Evolutionary conservation across 1,140 invertebrate species (phyloP).

Genomic region (Bombus picipes): DNA sequence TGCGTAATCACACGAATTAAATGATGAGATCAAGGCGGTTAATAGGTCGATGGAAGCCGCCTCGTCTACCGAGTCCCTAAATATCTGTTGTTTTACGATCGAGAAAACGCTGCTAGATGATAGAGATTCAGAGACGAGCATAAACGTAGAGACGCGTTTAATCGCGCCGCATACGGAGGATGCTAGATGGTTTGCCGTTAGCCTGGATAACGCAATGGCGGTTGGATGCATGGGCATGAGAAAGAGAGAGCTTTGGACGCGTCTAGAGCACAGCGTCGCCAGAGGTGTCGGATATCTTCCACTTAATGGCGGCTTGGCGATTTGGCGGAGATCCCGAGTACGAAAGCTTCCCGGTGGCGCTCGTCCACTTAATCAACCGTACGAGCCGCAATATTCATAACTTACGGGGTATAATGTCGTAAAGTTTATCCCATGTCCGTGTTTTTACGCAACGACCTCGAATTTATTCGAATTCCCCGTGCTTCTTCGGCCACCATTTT

Average conservation of each 20-base stretch:
- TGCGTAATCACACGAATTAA: too few species aligned
- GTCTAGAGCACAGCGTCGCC: neutral
- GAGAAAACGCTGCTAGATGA: too few species aligned
- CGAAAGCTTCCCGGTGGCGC: neutral
- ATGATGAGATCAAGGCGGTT: rapidly evolving
- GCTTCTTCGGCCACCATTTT: slow-evolving; percentile 15
- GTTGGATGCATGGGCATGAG: neutral
- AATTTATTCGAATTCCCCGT: slow-evolving; percentile 51
- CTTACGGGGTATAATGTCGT: slow-evolving; percentile 54
- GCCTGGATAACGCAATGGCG: neutral
- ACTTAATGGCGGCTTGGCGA: slow-evolving; percentile 40
- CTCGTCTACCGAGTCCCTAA: neutral
- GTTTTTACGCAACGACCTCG: slow-evolving; percentile 32
- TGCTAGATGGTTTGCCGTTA: neutral
- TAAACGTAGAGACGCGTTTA: neutral
- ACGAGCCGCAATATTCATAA: slow-evolving; percentile 57
- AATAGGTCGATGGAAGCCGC: too few species aligned
- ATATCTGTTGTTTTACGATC: neutral
- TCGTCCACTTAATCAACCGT: slow-evolving; percentile 50
- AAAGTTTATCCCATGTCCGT: slow-evolving; percentile 27
- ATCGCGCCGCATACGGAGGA: neutral
- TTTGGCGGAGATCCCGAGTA: slow-evolving; percentile 9
- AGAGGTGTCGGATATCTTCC: slow-evolving; percentile 20
- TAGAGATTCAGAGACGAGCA: too few species aligned
- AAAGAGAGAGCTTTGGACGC: too few species aligned